A percentile compares a stretch with the other conserved stretches of the same genome.
Conservation (phyloP, 1,140 invertebrate species). For the Rhynchophorus ferrugineus region DNA sequence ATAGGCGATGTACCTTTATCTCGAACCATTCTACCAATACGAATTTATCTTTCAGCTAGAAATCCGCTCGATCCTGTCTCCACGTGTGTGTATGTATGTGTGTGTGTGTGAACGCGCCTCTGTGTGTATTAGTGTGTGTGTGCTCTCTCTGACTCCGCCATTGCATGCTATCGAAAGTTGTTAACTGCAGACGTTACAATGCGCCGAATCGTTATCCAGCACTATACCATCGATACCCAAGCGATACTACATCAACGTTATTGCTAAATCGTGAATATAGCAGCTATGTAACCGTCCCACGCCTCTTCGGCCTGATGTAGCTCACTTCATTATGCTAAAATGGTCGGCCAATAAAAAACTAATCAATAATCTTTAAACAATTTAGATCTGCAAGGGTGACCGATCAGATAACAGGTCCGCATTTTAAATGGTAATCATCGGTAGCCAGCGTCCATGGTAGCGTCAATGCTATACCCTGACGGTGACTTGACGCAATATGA, state of each 20-base stretch:
- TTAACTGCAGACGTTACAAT: constrained; percentile 41
- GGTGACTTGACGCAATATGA: too few relatives aligned
- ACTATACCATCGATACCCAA: constrained; percentile 33
- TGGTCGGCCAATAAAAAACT: constrained; percentile 13
- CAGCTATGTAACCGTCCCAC: constrained; percentile 33
- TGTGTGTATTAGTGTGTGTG: too few relatives aligned
- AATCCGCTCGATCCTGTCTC: too few relatives aligned
- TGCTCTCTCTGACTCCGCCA: constrained; percentile 24
- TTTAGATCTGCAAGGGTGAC: constrained; percentile 16
- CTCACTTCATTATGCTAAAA: constrained; percentile 18
- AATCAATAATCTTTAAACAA: constrained; percentile 20
- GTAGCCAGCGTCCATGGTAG: too few relatives aligned
- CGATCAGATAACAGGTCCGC: constrained; percentile 16
- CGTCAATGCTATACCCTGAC: too few relatives aligned
- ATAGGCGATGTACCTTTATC: constrained; percentile 31
- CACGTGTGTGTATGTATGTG: too few relatives aligned
- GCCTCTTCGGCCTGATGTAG: constrained; percentile 10
- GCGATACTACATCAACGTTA: constrained; percentile 39
- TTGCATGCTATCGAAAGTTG: constrained; percentile 36
- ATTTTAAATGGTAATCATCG: constrained; percentile 17
- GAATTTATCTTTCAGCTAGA: constrained; percentile 35
- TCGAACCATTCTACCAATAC: constrained; percentile 29
- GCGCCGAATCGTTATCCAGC: constrained; percentile 38
- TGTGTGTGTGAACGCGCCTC: too few relatives aligned
- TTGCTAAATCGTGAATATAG: constrained; percentile 39